Evolutionary conservation across 2,113 vertebrate species (phyloP).

Genomic region (Anarrhichthys ocellatus): DNA sequence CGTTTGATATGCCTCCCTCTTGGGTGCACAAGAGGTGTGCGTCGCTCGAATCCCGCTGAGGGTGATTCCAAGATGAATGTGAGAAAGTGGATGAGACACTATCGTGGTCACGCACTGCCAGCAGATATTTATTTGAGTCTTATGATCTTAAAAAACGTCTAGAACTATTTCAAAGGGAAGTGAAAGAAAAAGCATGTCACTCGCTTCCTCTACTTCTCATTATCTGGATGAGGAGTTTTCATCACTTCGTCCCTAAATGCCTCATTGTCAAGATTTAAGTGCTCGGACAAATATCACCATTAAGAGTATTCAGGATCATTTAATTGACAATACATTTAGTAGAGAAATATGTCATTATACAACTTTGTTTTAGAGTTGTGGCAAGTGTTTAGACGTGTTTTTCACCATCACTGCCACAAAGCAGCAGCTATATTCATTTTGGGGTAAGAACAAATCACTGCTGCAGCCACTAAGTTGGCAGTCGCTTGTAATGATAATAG

Average conservation of each 20-base stretch:
- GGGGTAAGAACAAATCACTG: constrained; percentile 7
- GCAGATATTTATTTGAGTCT: constrained; percentile 37
- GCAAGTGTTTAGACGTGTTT: background rate
- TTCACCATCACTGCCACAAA: background rate
- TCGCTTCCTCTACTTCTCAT: background rate
- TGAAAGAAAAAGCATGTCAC: background rate
- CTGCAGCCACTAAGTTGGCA: constrained; percentile 16
- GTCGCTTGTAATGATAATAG: constrained; percentile 1
- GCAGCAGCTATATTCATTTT: constrained; percentile 14
- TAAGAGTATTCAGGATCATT: background rate
- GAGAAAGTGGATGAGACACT: constrained; percentile 22
- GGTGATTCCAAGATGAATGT: constrained; percentile 29
- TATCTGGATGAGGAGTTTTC: background rate
- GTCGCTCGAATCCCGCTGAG: background rate
- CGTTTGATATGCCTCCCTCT: constrained; percentile 17
- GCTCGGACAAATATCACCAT: background rate
- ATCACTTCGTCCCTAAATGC: background rate
- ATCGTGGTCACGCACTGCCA: constrained; percentile 25
- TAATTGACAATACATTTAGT: background rate
- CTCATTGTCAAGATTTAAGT: background rate
- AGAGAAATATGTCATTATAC: background rate
- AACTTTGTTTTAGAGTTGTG: background rate
- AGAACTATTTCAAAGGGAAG: constrained; percentile 29
- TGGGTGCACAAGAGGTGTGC: background rate
- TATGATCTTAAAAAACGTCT: constrained; percentile 27